phyloP scores from a whole-genome alignment of 2,113 vertebrate species.

The Menura novaehollandiae region DNA sequence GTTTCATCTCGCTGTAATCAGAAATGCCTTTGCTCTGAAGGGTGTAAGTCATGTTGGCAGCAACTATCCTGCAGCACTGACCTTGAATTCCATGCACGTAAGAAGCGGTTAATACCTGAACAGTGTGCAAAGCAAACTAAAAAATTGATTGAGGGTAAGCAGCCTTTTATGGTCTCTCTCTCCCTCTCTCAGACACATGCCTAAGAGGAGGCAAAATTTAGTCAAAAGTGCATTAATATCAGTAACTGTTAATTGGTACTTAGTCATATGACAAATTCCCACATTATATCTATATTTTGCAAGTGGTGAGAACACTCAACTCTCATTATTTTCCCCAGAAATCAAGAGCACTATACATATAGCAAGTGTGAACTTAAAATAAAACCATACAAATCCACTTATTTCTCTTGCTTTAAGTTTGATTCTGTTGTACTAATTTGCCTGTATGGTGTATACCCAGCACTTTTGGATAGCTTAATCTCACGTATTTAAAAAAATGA shows the following conservation, averaged over 20 bases:
- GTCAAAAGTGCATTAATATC: background rate
- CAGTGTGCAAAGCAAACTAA: background rate
- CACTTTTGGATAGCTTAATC: background rate
- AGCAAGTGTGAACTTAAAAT: background rate
- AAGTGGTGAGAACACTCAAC: background rate
- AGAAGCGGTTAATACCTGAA: background rate
- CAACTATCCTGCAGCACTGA: background rate
- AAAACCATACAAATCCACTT: background rate
- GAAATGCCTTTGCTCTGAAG: background rate
- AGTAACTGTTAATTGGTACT: background rate
- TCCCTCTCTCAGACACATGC: background rate
- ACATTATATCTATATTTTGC: background rate
- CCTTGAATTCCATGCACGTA: background rate
- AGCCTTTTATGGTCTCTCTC: background rate
- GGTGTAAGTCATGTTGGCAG: background rate
- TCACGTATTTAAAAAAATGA: background rate
- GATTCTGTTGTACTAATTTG: background rate
- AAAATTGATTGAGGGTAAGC: background rate
- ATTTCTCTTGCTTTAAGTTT: background rate
- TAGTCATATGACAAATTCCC: background rate
- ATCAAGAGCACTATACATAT: background rate
- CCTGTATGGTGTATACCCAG: background rate
- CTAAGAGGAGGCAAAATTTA: background rate
- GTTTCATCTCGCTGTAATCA: background rate
- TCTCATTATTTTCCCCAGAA: background rate